Evolutionary conservation across 1,140 invertebrate genomes (phyloP), one percentile per base, ranked within the genome.

Genomic region (Archivesica marissinica): DNA sequence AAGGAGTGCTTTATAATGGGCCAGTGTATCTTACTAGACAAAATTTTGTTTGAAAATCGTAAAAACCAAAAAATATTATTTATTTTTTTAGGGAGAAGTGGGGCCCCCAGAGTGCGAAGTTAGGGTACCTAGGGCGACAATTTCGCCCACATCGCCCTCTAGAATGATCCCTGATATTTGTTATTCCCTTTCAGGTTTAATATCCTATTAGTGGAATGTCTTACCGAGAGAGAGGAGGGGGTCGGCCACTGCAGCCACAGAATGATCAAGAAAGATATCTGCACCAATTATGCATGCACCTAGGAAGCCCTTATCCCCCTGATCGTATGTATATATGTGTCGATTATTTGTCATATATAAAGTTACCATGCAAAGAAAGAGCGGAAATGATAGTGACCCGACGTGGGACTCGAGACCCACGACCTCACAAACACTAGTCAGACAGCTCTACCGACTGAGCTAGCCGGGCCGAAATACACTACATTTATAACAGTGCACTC

Each of bases 251-350:
- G 9, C 54, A 15, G 15, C 13, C 54, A 23, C 25, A 28, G 33
- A 59, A 59, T 59, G 54, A 59, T 1, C 54, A 59, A 15, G 54
- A 59, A 59, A 59, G 54, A 28, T 28, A 59, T 9, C 64, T 38
- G 6, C 39, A 20, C 30, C 6, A 6, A 38, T 9, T 3, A 68
- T 68, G 64, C 33, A 11, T 7, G 64, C n/a, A 39, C 7, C 7
- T 68, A 23, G 64, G 64, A 17, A 38, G 35, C 6, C 64, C 64
- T 39, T 68, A 39, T 68, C 64, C 64, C 6, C 30, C 64, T 38
- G 64, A 68, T 13, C 64, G 64, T 68, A 38, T 20, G 64, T 68
- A 68, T n/a, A 7, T 35, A 2, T 68, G 23, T 38, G 2, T n/a
- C n/a, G 20, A 25, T n/a, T 39, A 13, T 44, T 68, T 68, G 17